These are phyloP conservation scores for Chaitophorus viminalis DNA, from an alignment of 2,888 invertebrate genomes.

Conservation along the genomic window DNA sequence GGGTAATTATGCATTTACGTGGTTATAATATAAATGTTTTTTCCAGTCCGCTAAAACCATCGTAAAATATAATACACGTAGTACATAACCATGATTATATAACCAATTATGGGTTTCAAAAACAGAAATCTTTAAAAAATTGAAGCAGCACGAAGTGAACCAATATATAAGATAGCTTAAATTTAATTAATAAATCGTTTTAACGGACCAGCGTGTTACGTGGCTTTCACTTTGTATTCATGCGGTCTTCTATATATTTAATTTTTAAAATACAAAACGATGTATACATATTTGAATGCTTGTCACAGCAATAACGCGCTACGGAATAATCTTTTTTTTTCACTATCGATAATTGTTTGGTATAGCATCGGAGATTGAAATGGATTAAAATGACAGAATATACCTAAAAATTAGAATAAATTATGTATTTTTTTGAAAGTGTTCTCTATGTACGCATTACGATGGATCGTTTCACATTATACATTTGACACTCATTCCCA, in stretches of 20 bases:
- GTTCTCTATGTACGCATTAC: not conserved
- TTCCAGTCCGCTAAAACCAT: not conserved
- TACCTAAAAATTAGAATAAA: conserved; percentile 3
- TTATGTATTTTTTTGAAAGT: not conserved
- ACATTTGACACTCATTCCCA: not conserved
- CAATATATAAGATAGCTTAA: conserved; percentile 13
- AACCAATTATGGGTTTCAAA: not conserved
- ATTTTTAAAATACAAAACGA: conserved; percentile 30
- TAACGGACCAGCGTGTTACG: conserved; percentile 3
- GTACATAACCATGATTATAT: not conserved
- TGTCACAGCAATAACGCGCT: conserved; percentile 15
- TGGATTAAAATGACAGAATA: not conserved
- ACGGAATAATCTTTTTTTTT: not conserved
- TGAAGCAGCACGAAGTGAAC: not conserved
- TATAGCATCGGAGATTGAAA: conserved; percentile 4
- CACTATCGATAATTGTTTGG: conserved; percentile 3
- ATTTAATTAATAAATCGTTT: conserved; percentile 43
- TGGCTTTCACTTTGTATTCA: conserved; percentile 17
- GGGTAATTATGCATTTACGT: no score
- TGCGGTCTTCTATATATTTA: conserved; percentile 15
- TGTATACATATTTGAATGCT: conserved; percentile 35
- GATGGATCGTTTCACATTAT: not conserved
- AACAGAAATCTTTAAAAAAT: not conserved
- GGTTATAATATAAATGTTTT: no score
- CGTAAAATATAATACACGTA: not conserved